These are phyloP conservation scores for Timema cristinae DNA, from an alignment of 2,888 invertebrate species.

Conservation along the genomic window DNA sequence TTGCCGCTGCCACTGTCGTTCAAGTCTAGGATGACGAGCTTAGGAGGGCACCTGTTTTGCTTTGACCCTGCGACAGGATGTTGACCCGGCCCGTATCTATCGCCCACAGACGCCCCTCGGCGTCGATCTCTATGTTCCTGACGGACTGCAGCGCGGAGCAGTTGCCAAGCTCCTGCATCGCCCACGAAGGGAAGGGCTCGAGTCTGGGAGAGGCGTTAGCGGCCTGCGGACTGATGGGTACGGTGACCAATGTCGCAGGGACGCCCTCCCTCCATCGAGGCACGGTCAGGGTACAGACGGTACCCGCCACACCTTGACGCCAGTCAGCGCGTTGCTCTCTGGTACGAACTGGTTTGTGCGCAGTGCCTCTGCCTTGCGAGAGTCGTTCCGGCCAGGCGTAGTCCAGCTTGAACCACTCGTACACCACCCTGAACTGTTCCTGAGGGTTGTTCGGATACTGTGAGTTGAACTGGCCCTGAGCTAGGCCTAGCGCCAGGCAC, in stretches of 20 bases:
- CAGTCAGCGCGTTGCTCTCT: constrained; percentile 72
- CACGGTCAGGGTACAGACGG: constrained; percentile 67
- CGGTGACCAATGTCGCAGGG: constrained; percentile 67
- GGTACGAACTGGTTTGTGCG: constrained; percentile 59
- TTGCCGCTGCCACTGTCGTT: constrained; percentile 39
- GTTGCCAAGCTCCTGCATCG: constrained; percentile 60
- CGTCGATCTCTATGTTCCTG: constrained; percentile 70
- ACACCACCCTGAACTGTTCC: constrained; percentile 60
- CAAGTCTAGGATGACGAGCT: constrained; percentile 63
- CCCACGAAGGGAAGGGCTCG: constrained; percentile 71
- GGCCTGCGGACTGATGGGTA: constrained; percentile 59
- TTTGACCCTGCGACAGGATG: constrained; percentile 48
- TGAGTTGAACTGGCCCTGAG: too few relatives aligned
- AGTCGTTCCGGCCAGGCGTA: constrained; percentile 62
- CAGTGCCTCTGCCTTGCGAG: constrained; percentile 52
- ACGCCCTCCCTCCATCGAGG: constrained; percentile 72
- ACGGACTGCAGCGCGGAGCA: constrained; percentile 69
- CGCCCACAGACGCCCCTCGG: constrained; percentile 63
- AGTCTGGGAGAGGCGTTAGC: constrained; percentile 61
- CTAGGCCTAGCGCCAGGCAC: too few relatives aligned
- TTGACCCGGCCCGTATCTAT: constrained; percentile 64
- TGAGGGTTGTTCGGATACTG: too few relatives aligned
- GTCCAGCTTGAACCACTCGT: constrained; percentile 69
- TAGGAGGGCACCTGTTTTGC: constrained; percentile 57
- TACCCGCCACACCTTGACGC: constrained; percentile 68